These are phyloP conservation scores for Siderastrea siderea DNA, from an alignment of 92 coral and sea anemone genomes.

Conservation along the genomic window DNA sequence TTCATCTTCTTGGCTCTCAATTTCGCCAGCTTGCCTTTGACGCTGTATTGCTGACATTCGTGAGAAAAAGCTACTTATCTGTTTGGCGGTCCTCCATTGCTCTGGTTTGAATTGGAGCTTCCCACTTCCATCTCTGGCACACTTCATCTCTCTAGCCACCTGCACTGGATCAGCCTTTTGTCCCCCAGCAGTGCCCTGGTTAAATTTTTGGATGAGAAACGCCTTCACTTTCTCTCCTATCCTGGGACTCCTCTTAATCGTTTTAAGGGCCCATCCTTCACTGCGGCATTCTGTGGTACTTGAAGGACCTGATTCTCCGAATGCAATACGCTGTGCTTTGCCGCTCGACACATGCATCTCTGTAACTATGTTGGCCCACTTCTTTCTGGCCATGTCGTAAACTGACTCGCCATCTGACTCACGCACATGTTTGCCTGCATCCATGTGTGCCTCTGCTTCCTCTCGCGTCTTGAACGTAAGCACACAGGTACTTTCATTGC, in stretches of 20 bases:
- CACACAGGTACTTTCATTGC: no score
- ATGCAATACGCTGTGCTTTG: conserved; percentile 16
- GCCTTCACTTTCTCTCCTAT: conserved; percentile 48
- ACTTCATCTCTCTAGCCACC: conserved; percentile 48
- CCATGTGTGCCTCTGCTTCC: no score
- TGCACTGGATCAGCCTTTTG: conserved; percentile 54
- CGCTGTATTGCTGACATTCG: conserved; percentile 48
- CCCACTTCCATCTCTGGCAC: conserved; percentile 36
- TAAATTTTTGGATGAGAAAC: conserved; percentile 41
- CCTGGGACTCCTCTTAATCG: conserved; percentile 28
- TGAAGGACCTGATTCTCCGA: conserved; percentile 36
- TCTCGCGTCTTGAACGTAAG: no score
- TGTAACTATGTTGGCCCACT: conserved; percentile 15
- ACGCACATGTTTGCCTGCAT: no score
- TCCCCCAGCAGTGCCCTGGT: conserved; percentile 17
- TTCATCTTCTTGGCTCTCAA: conserved; percentile 40
- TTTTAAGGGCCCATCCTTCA: conserved; percentile 64
- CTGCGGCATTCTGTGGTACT: conserved; percentile 5
- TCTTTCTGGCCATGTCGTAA: no score
- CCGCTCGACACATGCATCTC: conserved; percentile 51
- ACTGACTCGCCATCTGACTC: no score
- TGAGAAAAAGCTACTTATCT: conserved; percentile 51
- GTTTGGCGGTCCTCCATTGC: conserved; percentile 56
- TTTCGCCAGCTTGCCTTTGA: conserved; percentile 42
- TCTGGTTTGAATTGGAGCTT: conserved; percentile 48